Percentiles rank a stretch among this genome's conserved stretches.
Evolutionary conservation across 2,797 vertebrate species (phyloP).

Genomic region (Cynodonichthys magdalenae): DNA sequence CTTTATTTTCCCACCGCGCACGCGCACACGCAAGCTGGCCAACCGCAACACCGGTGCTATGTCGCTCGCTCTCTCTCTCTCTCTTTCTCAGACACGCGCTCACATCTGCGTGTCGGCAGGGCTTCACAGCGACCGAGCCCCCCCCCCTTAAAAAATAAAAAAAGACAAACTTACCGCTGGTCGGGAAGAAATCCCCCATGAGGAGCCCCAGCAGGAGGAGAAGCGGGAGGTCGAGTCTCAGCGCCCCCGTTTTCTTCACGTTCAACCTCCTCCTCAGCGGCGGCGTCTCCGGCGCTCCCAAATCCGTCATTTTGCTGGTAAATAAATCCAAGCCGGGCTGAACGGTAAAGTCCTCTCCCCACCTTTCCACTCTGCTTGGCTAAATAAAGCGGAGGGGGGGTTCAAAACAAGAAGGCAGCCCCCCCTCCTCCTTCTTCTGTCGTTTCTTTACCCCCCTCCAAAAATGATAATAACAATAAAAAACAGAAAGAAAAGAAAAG

Average conservation of each 20-base stretch:
- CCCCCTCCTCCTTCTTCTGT: slow-evolving; percentile 65
- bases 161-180: slow-evolving; percentile 70
- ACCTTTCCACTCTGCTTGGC: slow-evolving; percentile 70
- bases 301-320: slow-evolving; percentile 72
- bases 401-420: slow-evolving; percentile 61
- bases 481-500: slow-evolving; percentile 4
- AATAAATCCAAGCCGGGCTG: slow-evolving; percentile 75
- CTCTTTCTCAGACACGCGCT: slow-evolving; percentile 4
- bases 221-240: slow-evolving; percentile 70
- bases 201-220: slow-evolving; percentile 71
- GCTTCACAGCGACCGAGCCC: background rate
- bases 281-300: slow-evolving; percentile 61
- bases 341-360: slow-evolving; percentile 65
- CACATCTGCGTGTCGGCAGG: slow-evolving; percentile 7
- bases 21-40: slow-evolving; percentile 29
- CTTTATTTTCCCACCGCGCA: slow-evolving; percentile 12
- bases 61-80: too few relatives aligned
- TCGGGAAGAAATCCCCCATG: slow-evolving; percentile 67
- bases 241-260: slow-evolving; percentile 54
- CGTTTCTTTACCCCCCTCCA: slow-evolving; percentile 46
- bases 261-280: slow-evolving; percentile 52
- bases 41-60: slow-evolving; percentile 10
- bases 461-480: slow-evolving; percentile 5
- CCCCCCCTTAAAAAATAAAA: too few relatives aligned
- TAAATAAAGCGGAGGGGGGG: slow-evolving; percentile 74